Evolutionary conservation across 1,140 invertebrate species (phyloP).

Genomic region (Maniola jurtina): DNA sequence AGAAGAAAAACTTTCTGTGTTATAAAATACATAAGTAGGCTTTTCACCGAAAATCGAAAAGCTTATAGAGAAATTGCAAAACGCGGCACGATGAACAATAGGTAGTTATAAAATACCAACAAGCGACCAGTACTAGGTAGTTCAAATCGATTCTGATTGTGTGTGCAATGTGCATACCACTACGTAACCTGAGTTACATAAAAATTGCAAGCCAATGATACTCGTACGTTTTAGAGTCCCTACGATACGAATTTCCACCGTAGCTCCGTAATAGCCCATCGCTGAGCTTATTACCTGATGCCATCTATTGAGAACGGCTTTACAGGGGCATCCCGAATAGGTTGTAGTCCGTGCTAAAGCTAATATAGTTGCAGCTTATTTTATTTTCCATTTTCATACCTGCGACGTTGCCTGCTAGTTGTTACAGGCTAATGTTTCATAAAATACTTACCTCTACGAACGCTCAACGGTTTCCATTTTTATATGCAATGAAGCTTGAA

Average conservation of each 20-base stretch:
- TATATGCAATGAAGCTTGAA: conserved; percentile 5
- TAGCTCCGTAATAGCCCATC: conserved; percentile 67
- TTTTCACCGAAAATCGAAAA: too few species aligned
- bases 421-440: conserved; percentile 27
- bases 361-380: conserved; percentile 60
- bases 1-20: too few species aligned
- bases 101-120: conserved; percentile 34
- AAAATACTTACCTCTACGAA: conserved; percentile 19
- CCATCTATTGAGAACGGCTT: conserved; percentile 76
- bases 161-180: conserved; percentile 9
- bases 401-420: conserved; percentile 35
- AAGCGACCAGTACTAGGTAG: conserved; percentile 6
- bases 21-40: too few species aligned
- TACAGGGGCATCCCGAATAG: conserved; percentile 71
- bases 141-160: conserved; percentile 66
- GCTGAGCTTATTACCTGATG: conserved; percentile 73
- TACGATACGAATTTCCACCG: conserved; percentile 65
- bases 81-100: conserved; percentile 41
- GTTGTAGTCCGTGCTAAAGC: conserved; percentile 59
- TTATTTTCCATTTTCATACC: conserved; percentile 48
- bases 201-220: conserved; percentile 56
- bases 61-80: neutral
- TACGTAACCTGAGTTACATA: conserved; percentile 38
- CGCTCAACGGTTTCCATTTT: conserved; percentile 6
- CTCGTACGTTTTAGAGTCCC: conserved; percentile 50